These are phyloP conservation scores for Procambarus clarkii DNA, from an alignment of 1,140 invertebrate species.

Conservation along the genomic window DNA sequence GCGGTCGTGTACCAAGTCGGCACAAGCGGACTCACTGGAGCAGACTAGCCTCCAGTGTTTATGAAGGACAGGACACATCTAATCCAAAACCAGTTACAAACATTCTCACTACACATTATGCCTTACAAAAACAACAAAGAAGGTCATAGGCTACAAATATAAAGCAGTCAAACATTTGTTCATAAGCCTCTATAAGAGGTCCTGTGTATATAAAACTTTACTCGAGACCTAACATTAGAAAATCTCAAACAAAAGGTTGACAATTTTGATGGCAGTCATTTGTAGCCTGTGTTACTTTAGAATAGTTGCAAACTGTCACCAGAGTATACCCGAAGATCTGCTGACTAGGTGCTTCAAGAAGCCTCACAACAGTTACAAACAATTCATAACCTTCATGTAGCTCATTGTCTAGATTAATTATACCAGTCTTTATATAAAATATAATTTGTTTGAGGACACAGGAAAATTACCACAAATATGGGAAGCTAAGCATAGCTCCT, in stretches of 20 bases:
- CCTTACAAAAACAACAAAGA: slow-evolving; percentile 63
- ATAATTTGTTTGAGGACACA: slow-evolving; percentile 27
- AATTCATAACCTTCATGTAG: slow-evolving; percentile 54
- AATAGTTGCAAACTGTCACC: slow-evolving; percentile 66
- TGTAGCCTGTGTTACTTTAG: slow-evolving; percentile 67
- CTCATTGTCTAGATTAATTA: slow-evolving; percentile 49
- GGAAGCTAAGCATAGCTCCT: slow-evolving; percentile 40
- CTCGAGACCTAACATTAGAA: slow-evolving; percentile 62
- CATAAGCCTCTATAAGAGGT: slow-evolving; percentile 51
- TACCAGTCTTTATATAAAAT: slow-evolving; percentile 55
- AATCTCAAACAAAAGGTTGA: slow-evolving; percentile 62
- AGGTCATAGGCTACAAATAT: slow-evolving; percentile 68
- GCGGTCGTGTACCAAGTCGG: slow-evolving; percentile 62
- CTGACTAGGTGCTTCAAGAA: slow-evolving; percentile 64
- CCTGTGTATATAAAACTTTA: slow-evolving; percentile 52
- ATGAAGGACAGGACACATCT: slow-evolving; percentile 61
- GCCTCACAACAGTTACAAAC: slow-evolving; percentile 37
- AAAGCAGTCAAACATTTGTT: slow-evolving; percentile 68
- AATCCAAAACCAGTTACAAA: slow-evolving; percentile 67
- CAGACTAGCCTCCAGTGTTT: slow-evolving; percentile 66
- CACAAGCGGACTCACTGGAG: slow-evolving; percentile 68
- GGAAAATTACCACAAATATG: slow-evolving; percentile 41
- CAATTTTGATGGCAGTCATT: slow-evolving; percentile 69
- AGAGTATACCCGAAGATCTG: slow-evolving; percentile 66
- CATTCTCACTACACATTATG: slow-evolving; percentile 67